Evolutionary conservation across 2,113 vertebrate species (phyloP), one percentile per base, ranked within the genome.

Genomic region (Sorex fumeus): DNA sequence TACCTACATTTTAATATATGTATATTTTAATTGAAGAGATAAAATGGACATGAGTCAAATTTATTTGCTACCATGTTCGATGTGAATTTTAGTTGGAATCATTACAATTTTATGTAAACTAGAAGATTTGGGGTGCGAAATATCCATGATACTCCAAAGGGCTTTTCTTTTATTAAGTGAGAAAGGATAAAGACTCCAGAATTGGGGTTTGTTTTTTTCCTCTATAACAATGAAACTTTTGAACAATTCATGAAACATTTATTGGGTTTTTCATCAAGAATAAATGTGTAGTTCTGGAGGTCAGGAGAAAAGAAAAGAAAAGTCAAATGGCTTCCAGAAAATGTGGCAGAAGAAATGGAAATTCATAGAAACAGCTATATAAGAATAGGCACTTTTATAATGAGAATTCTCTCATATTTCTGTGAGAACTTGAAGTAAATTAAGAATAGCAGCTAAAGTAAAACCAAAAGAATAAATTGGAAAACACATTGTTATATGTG

Each of bases 181-280:
- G 85, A 84, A 88, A 30, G 2, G 94, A 6, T 32, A 91, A 94
- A 36, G 16, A 84, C 18, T 66, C 15, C 21, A 70, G 50, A 60
- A 23, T 60, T 60, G 19, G 6, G 67, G 40, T 64, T 72, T 94
- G 75, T 40, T 43, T 34, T 34, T 84, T 84, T 28, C 88, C 11
- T 4, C 74, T 47, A 40, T 7, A 87, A 21, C 25, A 76, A 27
- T 64, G 76, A 91, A 71, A 9, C 36, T 85, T 93, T 30, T 88
- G 67, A 96, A 93, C 84, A 94, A 90, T 87, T 72, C 57, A 83
- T 91, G 50, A 94, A 36, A 45, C 34, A 79, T 7, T 74, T 91
- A 92, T 83, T 96, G 77, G 28, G 3, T 53, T 96, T 92, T 90
- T 76, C 28, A 88, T n/a, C 13, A 87, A 70, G 53, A 88, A 62